Conservation (phyloP, 2,888 invertebrate genomes). For the Hirtodrosophila trivittata region DNA sequence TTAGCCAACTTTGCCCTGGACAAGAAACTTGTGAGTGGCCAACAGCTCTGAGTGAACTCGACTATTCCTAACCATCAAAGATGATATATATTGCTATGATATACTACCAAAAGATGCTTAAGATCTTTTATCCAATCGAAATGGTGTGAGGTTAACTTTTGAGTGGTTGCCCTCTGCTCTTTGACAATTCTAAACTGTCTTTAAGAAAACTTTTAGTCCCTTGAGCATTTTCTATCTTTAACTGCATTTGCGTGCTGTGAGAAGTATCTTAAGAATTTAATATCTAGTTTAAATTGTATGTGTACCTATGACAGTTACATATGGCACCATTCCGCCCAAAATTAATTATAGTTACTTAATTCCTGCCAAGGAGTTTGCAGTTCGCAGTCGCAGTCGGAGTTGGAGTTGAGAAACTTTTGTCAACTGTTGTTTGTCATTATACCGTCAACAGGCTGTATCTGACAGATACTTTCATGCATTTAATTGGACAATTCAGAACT, state of each 20-base stretch:
- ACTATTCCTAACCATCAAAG: slow-evolving; percentile 31
- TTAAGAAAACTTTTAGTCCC: background rate
- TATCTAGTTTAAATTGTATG: background rate
- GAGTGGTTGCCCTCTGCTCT: background rate
- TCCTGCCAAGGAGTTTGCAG: slow-evolving; percentile 15
- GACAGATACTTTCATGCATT: slow-evolving; percentile 60
- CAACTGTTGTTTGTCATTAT: slow-evolving; percentile 66
- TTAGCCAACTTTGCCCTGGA: slow-evolving; percentile 62
- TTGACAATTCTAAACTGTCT: background rate
- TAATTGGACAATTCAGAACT: slow-evolving; percentile 44
- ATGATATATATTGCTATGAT: slow-evolving; percentile 19
- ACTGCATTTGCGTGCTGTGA: background rate
- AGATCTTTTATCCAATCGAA: slow-evolving; percentile 33
- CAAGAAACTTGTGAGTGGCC: slow-evolving; percentile 50
- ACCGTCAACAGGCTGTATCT: slow-evolving; percentile 47
- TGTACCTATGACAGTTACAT: slow-evolving; percentile 43
- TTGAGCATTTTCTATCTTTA: background rate
- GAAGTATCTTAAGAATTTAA: background rate
- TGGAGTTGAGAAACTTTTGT: slow-evolving; percentile 49
- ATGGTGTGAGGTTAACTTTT: slow-evolving; percentile 4
- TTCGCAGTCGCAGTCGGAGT: no score
- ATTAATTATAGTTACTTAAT: slow-evolving; percentile 55
- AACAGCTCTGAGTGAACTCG: slow-evolving; percentile 30
- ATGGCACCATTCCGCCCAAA: slow-evolving; percentile 28
- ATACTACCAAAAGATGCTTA: slow-evolving; percentile 21